Evolutionary conservation across 2,797 vertebrate species (phyloP), one percentile per base, ranked within the genome.

Genomic region (Myiothlypis chrysogaster): DNA sequence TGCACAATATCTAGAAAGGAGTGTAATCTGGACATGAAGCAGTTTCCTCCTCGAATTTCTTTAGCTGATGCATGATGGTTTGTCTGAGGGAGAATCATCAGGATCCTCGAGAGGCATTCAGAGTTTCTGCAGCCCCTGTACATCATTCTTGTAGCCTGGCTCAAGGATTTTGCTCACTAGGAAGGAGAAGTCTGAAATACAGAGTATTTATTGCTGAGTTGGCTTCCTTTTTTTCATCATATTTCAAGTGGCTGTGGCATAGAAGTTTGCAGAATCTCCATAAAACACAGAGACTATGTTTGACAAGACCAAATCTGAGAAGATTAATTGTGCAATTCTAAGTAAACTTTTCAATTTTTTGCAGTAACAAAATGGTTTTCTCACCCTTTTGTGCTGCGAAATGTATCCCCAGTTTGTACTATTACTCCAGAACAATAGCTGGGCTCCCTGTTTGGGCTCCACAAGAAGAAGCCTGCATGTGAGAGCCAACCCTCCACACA

Each of bases 321-420:
- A 55, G 55, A 79, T 76, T 63, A 34, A 69, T 80, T 77, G 44
- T 70, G 46, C 56, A 46, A 63, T 80, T 91, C 0, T 85, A 61
- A 82, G 60, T 41, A 12, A 71, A 6, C 43, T 43, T 56, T 76
- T 53, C 12, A 3, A 19, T 56, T 70, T 89, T 92, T 91, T 80
- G 64, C 34, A n/a, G 87, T 64, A 86, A 72, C 65, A 78, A 83
- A 88, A 83, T 84, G 24, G 23, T 68, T 94, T 94, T 64, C 76
- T 91, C 57, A 75, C 72, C n/a, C 16, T 68, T 91, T 75, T 78
- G 47, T 73, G 47, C 76, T 81, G 46, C 3, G 13, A 85, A 66
- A 30, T 25, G 21, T 47, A 63, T 63, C 72, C 41, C 2, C 2
- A 47, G 12, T 39, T 92, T 80, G 39, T 89, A 8, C 44, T 55